These are phyloP conservation scores for Laodelphax striatellus DNA, from an alignment of 1,140 invertebrate genomes.

Conservation along the genomic window DNA sequence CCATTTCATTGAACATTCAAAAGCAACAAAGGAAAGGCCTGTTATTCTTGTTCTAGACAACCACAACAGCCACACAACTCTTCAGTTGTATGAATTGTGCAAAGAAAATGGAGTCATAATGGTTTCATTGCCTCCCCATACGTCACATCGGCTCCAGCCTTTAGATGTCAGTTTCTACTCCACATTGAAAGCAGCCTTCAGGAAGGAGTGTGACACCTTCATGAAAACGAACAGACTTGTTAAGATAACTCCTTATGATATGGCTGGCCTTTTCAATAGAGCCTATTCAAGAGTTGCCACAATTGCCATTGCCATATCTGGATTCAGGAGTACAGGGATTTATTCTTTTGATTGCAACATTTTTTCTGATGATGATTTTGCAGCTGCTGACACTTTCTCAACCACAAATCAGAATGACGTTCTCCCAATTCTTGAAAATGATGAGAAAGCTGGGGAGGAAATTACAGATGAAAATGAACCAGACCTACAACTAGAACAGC, in stretches of 20 bases:
- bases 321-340: slow-evolving; percentile 26
- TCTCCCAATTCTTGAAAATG: no score
- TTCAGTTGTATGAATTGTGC: slow-evolving; percentile 21
- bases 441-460: no score
- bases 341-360: slow-evolving; percentile 29
- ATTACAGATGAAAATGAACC: no score
- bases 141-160: slow-evolving; percentile 30
- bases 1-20: slow-evolving; percentile 19
- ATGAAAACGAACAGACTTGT: slow-evolving; percentile 21
- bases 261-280: slow-evolving; percentile 22
- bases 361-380: slow-evolving; percentile 30
- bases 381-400: slow-evolving; percentile 14
- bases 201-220: slow-evolving; percentile 28
- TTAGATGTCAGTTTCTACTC: slow-evolving; percentile 28
- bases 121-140: slow-evolving; percentile 30
- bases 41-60: slow-evolving; percentile 26
- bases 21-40: slow-evolving; percentile 12
- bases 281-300: slow-evolving; percentile 24
- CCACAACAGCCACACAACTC: slow-evolving; percentile 27
- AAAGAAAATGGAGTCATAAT: slow-evolving; percentile 28
- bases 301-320: slow-evolving; percentile 20
- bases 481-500: no score
- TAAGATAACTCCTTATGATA: slow-evolving; percentile 25
- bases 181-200: slow-evolving; percentile 32
- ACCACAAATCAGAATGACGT: no score